phyloP scores from a whole-genome alignment of 2,113 vertebrate species.

The Eira barbara region DNA sequence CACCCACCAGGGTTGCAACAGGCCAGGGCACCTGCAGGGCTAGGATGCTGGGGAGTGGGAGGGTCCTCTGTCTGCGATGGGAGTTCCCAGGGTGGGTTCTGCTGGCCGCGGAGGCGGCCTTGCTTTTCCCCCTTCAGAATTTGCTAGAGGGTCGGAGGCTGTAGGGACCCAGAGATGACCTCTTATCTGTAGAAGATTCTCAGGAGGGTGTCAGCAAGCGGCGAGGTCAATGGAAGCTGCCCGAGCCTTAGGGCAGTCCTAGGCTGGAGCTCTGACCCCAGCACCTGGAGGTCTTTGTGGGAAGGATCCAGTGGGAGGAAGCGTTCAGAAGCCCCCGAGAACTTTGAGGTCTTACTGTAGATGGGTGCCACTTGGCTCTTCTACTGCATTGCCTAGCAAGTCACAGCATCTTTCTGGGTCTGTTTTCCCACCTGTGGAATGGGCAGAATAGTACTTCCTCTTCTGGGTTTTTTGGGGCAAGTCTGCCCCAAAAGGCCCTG shows the following conservation, averaged over 20 bases:
- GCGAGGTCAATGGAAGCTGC: fast-evolving
- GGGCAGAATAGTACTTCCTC: neutral
- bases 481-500: neutral
- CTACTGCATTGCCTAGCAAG: neutral
- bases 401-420: neutral
- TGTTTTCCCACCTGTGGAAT: neutral
- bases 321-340: neutral
- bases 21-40: too few species aligned
- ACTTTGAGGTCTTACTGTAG: neutral
- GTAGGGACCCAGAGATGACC: neutral
- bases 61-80: neutral
- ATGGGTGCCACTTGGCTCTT: neutral
- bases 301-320: neutral
- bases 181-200: neutral
- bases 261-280: neutral
- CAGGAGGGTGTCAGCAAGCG: fast-evolving
- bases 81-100: neutral
- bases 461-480: neutral
- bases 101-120: neutral
- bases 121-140: neutral
- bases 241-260: neutral
- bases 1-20: neutral
- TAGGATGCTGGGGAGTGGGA: neutral
- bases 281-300: neutral
- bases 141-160: neutral